A percentile compares a stretch with the other conserved stretches of the same genome.
Evolutionary conservation across 2,113 vertebrate genomes (phyloP).

Genomic region (Salvelinus namaycush): DNA sequence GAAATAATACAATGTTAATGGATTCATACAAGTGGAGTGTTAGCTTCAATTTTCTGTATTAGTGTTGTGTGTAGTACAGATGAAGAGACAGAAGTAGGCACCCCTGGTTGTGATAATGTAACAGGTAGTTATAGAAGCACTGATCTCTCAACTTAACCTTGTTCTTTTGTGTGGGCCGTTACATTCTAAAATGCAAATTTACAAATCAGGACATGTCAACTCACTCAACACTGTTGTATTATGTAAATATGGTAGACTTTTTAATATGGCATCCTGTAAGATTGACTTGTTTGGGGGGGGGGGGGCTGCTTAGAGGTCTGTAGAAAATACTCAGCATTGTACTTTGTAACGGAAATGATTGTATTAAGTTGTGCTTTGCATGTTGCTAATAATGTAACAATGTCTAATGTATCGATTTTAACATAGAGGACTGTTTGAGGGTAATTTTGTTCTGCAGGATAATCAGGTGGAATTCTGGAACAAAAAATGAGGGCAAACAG

Average conservation of each 20-base stretch:
- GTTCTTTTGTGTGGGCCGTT: conserved; percentile 42
- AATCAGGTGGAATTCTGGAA: conserved; percentile 34
- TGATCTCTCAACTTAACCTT: conserved; percentile 56
- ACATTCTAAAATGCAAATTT: conserved; percentile 29
- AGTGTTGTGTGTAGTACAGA: neutral
- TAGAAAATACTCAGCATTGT: conserved; percentile 32
- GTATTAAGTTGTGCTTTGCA: conserved; percentile 54
- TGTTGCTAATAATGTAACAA: conserved; percentile 66
- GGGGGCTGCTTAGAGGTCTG: conserved; percentile 21
- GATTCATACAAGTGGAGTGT: neutral
- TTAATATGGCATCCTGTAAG: conserved; percentile 38
- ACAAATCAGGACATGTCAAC: conserved; percentile 24
- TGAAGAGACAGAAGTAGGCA: conserved; percentile 4
- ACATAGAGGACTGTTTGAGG: conserved; percentile 17
- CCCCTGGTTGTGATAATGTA: conserved; percentile 38
- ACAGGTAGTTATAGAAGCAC: conserved; percentile 69
- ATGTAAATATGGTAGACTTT: conserved; percentile 46
- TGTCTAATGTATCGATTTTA: conserved; percentile 55
- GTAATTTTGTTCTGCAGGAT: conserved; percentile 46
- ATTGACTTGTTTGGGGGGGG: conserved; percentile 31
- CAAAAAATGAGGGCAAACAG: conserved; percentile 14
- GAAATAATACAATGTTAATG: conserved; percentile 21
- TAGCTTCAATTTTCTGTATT: neutral
- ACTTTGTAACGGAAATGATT: conserved; percentile 20
- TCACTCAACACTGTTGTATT: conserved; percentile 36